These are phyloP conservation scores for Argyrosomus japonicus DNA, from an alignment of 2,113 vertebrate genomes.

Conservation along the genomic window DNA sequence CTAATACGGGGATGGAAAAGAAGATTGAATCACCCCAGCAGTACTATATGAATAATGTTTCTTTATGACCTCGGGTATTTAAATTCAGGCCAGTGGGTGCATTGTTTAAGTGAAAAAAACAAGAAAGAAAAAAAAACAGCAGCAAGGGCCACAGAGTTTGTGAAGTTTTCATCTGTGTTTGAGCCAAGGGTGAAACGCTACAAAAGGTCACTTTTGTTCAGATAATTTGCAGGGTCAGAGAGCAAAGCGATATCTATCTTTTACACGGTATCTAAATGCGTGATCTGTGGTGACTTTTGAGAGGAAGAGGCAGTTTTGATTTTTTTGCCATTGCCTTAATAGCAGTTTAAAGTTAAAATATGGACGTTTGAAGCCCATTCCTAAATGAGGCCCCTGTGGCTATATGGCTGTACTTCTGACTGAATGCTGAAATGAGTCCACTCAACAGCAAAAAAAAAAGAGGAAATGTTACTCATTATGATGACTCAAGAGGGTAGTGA, in stretches of 20 bases:
- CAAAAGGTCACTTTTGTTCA: conserved; percentile 53
- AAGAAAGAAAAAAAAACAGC: not conserved
- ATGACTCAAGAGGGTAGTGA: conserved; percentile 42
- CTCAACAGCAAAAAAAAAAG: conserved; percentile 32
- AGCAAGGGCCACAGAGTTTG: conserved; percentile 12
- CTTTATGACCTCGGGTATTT: conserved; percentile 42
- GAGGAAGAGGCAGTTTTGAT: conserved; percentile 38
- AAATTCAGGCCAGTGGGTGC: conserved; percentile 30
- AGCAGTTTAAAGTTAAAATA: conserved; percentile 64
- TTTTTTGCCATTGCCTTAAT: conserved; percentile 40
- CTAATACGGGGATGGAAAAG: not conserved
- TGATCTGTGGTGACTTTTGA: conserved; percentile 42
- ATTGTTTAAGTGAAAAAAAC: conserved; percentile 21
- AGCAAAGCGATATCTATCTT: conserved; percentile 33
- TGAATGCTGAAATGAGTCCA: conserved; percentile 49
- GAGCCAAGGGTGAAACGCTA: conserved; percentile 39
- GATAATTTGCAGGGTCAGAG: conserved; percentile 51
- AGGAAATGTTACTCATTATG: conserved; percentile 47
- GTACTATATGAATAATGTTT: conserved; percentile 22
- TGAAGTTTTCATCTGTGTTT: conserved; percentile 39
- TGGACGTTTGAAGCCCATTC: conserved; percentile 60
- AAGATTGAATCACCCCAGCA: conserved; percentile 1
- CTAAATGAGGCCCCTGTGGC: conserved; percentile 64
- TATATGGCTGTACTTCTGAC: conserved; percentile 39
- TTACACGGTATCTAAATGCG: conserved; percentile 19